Evolutionary conservation across 2,888 invertebrate species (phyloP).

Genomic region (Pegoplata infirma): DNA sequence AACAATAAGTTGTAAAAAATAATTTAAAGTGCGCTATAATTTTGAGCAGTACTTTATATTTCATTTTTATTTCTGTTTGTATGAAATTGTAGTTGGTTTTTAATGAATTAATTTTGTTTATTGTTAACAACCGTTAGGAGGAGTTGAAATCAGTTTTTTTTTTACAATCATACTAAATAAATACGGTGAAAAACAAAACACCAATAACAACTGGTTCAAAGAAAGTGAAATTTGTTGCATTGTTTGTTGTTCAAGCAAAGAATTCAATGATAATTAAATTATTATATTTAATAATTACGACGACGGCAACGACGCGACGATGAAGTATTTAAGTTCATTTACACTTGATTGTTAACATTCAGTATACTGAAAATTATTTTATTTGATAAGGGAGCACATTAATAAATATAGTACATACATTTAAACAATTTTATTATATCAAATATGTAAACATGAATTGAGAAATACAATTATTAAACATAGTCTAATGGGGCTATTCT

Average conservation of each 20-base stretch:
- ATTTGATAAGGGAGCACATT: conserved; percentile 6
- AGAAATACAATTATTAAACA: no score
- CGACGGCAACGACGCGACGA: conserved; percentile 1
- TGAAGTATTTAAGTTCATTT: conserved; percentile 50
- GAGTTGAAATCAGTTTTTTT: conserved; percentile 4
- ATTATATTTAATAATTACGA: conserved; percentile 22
- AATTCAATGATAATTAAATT: conserved; percentile 53
- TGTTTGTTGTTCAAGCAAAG: conserved; percentile 46
- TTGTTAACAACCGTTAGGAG: conserved; percentile 33
- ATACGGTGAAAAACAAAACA: neutral
- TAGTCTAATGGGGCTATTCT: no score
- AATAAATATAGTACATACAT: no score
- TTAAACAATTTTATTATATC: no score
- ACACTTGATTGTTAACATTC: conserved; percentile 43
- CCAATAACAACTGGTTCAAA: conserved; percentile 24
- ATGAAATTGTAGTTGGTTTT: conserved; percentile 24
- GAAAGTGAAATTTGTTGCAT: conserved; percentile 49
- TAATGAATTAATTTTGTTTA: conserved; percentile 50
- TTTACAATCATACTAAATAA: neutral
- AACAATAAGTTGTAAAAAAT: no score
- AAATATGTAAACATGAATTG: no score
- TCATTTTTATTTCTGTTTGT: neutral
- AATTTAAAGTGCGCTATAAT: no score
- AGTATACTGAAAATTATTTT: no score
- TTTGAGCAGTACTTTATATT: no score